Conservation (phyloP, 2,113 vertebrate species). For the Plecotus auritus region DNA sequence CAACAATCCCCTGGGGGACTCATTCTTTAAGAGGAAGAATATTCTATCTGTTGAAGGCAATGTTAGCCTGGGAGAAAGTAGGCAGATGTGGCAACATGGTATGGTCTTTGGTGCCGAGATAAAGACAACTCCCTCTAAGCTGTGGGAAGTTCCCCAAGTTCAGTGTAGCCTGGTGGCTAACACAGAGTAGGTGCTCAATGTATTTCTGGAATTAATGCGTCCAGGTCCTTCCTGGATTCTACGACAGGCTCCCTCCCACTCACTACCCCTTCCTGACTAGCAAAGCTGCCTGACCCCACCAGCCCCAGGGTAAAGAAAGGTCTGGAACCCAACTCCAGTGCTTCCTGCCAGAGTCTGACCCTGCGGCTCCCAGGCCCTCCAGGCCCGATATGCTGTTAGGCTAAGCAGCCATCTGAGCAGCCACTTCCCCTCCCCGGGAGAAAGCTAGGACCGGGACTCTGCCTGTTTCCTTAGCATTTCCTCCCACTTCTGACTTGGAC, state of each 20-base stretch:
- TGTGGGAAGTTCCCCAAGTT: not conserved
- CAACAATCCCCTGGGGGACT: slow-evolving; percentile 31
- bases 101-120: not conserved
- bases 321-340: not conserved
- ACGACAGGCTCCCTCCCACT: not conserved
- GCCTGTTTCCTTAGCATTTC: slow-evolving; percentile 57
- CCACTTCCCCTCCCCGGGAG: slow-evolving; percentile 9
- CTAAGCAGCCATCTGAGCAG: not conserved
- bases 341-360: not conserved
- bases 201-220: slow-evolving; percentile 19
- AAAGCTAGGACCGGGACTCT: not conserved
- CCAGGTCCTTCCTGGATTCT: not conserved
- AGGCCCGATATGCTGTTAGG: not conserved
- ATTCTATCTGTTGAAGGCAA: slow-evolving; percentile 53
- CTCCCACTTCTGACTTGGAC: slow-evolving; percentile 43
- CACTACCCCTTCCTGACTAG: not conserved
- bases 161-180: not conserved
- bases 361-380: not conserved
- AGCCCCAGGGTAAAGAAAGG: not conserved
- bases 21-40: slow-evolving; percentile 57
- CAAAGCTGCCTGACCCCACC: slow-evolving; percentile 11
- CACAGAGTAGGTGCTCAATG: not conserved
- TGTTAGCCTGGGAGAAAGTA: not conserved
- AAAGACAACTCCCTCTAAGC: not conserved
- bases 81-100: not conserved